These are phyloP conservation scores for Peribatodes rhomboidaria DNA, from an alignment of 2,888 invertebrate species.

Conservation along the genomic window DNA sequence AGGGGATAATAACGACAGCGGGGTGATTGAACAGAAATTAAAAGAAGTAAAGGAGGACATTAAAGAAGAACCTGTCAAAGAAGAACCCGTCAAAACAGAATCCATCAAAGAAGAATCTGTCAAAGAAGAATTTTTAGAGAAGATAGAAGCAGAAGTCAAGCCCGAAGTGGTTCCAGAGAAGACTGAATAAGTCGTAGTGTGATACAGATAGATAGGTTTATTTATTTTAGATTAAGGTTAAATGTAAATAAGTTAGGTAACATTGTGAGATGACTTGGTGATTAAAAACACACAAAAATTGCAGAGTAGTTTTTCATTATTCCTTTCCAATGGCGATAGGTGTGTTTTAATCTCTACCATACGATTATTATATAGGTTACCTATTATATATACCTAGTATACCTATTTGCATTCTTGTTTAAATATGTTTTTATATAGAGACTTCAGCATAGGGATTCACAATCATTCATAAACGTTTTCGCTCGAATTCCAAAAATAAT, in stretches of 20 bases:
- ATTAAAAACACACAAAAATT: conserved; percentile 12
- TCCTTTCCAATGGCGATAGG: too few species aligned
- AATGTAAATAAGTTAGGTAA: conserved; percentile 39
- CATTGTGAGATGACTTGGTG: conserved; percentile 7
- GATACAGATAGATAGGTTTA: conserved; percentile 57
- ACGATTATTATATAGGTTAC: too few species aligned
- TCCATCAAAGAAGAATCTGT: not conserved
- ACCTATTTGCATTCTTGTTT: too few species aligned
- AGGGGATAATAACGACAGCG: conserved; percentile 72
- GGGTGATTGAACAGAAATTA: conserved; percentile 53
- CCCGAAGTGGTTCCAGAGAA: conserved; percentile 58
- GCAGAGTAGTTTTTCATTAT: not conserved
- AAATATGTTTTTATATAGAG: too few species aligned
- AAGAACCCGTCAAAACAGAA: conserved; percentile 49
- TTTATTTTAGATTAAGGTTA: conserved; percentile 57
- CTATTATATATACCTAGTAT: too few species aligned
- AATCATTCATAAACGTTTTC: too few species aligned
- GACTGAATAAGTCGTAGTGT: conserved; percentile 76
- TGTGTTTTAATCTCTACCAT: too few species aligned
- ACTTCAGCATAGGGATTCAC: too few species aligned
- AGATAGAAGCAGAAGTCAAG: conserved; percentile 48
- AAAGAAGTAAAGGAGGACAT: conserved; percentile 46
- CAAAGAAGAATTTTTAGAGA: conserved; percentile 24
- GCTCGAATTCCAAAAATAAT: too few species aligned
- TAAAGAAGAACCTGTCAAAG: conserved; percentile 42